A percentile compares a stretch with the other conserved stretches of the same genome.
Conservation (phyloP, 2,113 vertebrate species). For the Eolophus roseicapilla region DNA sequence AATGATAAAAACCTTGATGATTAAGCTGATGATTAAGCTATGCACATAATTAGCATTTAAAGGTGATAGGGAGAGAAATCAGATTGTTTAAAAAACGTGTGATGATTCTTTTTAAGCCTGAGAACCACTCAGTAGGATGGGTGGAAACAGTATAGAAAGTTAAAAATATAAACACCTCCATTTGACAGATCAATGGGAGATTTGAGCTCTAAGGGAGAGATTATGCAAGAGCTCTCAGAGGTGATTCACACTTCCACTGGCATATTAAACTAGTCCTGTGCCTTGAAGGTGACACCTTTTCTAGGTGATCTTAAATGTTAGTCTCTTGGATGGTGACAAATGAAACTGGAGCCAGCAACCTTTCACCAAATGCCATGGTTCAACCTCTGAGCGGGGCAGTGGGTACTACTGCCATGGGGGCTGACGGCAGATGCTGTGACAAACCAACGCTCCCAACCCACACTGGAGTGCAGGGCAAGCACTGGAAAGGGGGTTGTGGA, state of each 20-base stretch:
- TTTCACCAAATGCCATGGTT: conserved; percentile 74
- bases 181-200: not conserved
- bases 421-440: too few relatives aligned
- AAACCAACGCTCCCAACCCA: not conserved
- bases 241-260: not conserved
- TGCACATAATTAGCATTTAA: not conserved
- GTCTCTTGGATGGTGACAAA: not conserved
- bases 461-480: fast-evolving
- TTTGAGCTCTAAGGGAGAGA: not conserved
- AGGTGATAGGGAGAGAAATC: not conserved
- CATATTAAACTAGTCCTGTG: not conserved
- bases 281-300: not conserved
- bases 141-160: not conserved
- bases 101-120: not conserved
- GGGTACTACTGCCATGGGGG: not conserved
- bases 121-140: not conserved
- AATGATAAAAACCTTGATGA: not conserved
- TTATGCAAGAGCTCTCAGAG: not conserved
- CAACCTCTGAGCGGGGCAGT: not conserved
- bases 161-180: not conserved
- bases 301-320: conserved; percentile 28
- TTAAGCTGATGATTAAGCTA: not conserved
- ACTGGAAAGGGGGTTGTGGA: not conserved
- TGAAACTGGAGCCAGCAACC: conserved; percentile 65
- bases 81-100: not conserved